Base-by-base conservation (phyloP, 2,113 vertebrate genomes). In the Chaetops frenatus region DNA sequence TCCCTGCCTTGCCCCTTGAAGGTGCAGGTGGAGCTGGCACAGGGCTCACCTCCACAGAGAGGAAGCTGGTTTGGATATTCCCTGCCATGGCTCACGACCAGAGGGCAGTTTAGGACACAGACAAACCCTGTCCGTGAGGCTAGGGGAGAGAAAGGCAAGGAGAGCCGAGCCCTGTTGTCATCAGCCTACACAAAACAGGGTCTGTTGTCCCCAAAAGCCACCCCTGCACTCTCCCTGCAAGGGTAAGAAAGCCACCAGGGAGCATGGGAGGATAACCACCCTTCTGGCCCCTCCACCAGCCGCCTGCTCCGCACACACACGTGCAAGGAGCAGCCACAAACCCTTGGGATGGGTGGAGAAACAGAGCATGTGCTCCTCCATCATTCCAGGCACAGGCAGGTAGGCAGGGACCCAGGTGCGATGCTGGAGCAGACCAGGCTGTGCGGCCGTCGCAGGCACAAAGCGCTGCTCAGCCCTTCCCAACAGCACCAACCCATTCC, bases 301-400 rank as follows among this genome's bases (percentile, higher is more conserved):
- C 42, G 18, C 53, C 56, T 7, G 40, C 28, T 45, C 33, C 40
- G 29, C 15, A 15, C 38, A 15, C 38, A 21, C 1, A 0, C 29
- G 1, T 1, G 24, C 2, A 1, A 12, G 8, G 35, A 77, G 35
- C 7, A 2, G 22, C 35, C 42, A 5, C 1, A 1, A 18, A 9
- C 3, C 4, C 16, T n/a, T 9, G 60, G 54, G 60, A 28, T 13
- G 31, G 1, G 2, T 0, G 31, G 33, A 60, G 58, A 51, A 54
- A 18, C 18, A 11, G 17, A 24, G 25, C 45, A 7, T 1, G 2
- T 1, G 8, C 38, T 71, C 61, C 51, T 58, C 35, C 78, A 17
- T 10, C 48, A 4, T 11, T 44, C 35, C 82, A 15, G 50, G 54
- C 74, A 7, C 36, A 42, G 66, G 21, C 36, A 42, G 66, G 21